Conservation (phyloP, 1,140 invertebrate species). For the Drosophila pruinosa region DNA sequence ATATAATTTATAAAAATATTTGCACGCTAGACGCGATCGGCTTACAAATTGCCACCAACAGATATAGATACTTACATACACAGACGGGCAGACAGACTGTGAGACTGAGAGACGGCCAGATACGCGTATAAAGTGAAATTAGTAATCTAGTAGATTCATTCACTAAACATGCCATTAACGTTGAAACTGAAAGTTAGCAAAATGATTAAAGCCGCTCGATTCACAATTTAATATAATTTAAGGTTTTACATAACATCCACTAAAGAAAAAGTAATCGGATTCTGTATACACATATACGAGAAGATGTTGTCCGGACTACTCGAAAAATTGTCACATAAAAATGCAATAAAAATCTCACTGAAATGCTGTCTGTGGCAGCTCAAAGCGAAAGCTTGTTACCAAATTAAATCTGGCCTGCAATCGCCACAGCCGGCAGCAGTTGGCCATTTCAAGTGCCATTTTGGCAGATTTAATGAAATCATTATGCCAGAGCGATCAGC, state of each 20-base stretch:
- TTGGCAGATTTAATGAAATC: slow-evolving; percentile 69
- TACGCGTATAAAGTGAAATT: slow-evolving; percentile 75
- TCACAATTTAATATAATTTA: slow-evolving; percentile 25
- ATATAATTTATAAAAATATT: slow-evolving; percentile 68
- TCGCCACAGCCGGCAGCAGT: slow-evolving; percentile 31
- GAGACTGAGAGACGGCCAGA: slow-evolving; percentile 4
- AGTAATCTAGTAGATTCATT: slow-evolving; percentile 66
- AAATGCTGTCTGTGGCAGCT: slow-evolving; percentile 51
- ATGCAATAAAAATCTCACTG: slow-evolving; percentile 70
- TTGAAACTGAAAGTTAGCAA: slow-evolving; percentile 63
- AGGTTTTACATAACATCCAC: slow-evolving; percentile 53
- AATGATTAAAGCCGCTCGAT: not conserved
- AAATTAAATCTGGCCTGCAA: slow-evolving; percentile 60
- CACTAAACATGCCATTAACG: slow-evolving; percentile 43
- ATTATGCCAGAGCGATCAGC: slow-evolving; percentile 49
- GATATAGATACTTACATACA: slow-evolving; percentile 2
- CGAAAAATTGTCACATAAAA: slow-evolving; percentile 75
- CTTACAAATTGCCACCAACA: slow-evolving; percentile 50
- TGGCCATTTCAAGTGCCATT: slow-evolving; percentile 66
- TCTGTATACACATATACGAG: slow-evolving; percentile 8
- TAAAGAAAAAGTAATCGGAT: slow-evolving; percentile 22
- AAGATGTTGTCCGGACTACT: slow-evolving; percentile 14
- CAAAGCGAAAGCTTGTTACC: slow-evolving; percentile 74
- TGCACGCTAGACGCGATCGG: slow-evolving; percentile 65
- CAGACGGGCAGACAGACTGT: not conserved